Evolutionary conservation across 2,888 invertebrate species (phyloP), one percentile per base, ranked within the genome.

Genomic region (Yponomeuta evonymella): DNA sequence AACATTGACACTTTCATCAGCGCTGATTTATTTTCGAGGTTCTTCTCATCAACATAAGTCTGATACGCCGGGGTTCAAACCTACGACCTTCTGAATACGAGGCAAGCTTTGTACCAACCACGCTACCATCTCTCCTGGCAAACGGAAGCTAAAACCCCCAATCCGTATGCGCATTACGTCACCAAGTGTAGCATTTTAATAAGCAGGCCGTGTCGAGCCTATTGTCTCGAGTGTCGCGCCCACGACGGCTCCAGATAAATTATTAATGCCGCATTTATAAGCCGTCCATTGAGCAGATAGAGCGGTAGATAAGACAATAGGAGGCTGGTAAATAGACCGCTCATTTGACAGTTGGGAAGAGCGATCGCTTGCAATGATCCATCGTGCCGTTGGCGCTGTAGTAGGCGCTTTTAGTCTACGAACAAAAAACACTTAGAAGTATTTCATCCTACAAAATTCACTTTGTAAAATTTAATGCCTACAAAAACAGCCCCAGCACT

Each of bases 241-340:
- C 85, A 90, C 90, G 83, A 81, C 70, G 84, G 86, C 87, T 87
- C 90, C 79, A 89, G 84, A 89, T 91, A 90, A 90, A 90, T 90
- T 90, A 90, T 91, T 90, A 89, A 90, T 91, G 86, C 81, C 83
- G 90, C 86, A 90, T 91, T 88, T 85, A 84, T 89, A 91, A 90
- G 15, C 51, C 51, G 51, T 15, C 51, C 51, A 58, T 58, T 58
- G 51, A 58, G 51, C 51, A 58, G 51, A 58, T 58, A 58, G 51
- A 15, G 15, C 51, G 51, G 15, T 58, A 58, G 51, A 58, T 58
- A 58, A 58, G 51, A 58, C 51, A 58, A 58, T 58, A 12, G 51
- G 12, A 58, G 51, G 12, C 51, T 58, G 51, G 51, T 58, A 58
- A 58, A 58, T 58, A 58, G 51, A 58, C 51, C 51, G 51, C 51